Base-by-base conservation (phyloP, 1,140 invertebrate species). In the Drosophila seguyi region DNA sequence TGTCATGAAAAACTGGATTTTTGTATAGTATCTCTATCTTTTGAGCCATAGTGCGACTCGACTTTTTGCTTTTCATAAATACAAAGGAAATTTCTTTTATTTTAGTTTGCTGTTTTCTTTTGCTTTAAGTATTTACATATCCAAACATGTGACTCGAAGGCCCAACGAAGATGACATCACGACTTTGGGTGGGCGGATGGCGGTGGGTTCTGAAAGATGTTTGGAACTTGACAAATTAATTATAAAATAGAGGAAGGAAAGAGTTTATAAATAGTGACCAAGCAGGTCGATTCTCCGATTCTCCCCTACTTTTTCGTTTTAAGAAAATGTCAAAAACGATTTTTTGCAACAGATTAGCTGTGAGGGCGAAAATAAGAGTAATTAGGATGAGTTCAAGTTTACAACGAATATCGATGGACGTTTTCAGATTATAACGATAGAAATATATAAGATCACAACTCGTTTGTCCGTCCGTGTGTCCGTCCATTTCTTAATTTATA, bases 141-240 rank as follows among this genome's bases (percentile, higher is more conserved):
- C 77, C 76, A 85, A 88, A 90, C 84, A 88, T 88, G 85, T 88
- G 84, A 88, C 85, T 77, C 20, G 67, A 72, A 36, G 18, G 68
- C 47, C 63, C 45, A 41, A 44, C 59, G 31, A 27, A 56, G 61
- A 85, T 88, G 84, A 88, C 84, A 90, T 88, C 84, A 88, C 81
- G 48, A 36, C 31, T n/a, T 38, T 53, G 31, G 42, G 67, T 83
- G 52, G 66, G 66, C 41, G 68, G 42, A 22, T 38, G 22, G 52
- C 18, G 34, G 81, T 45, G 62, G 63, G 45, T 20, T 25, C 11
- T 44, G 73, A 41, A 60, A 57, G 56, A 79, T 73, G 53, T 45
- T 62, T 55, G 31, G 50, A 75, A 75, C 50, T 56, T 59, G 39
- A 66, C 38, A 63, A 67, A 48, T 59, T 14, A 75, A 67, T 79